Base-by-base conservation (phyloP, 2,113 vertebrate genomes). In the Apaloderma vittatum region DNA sequence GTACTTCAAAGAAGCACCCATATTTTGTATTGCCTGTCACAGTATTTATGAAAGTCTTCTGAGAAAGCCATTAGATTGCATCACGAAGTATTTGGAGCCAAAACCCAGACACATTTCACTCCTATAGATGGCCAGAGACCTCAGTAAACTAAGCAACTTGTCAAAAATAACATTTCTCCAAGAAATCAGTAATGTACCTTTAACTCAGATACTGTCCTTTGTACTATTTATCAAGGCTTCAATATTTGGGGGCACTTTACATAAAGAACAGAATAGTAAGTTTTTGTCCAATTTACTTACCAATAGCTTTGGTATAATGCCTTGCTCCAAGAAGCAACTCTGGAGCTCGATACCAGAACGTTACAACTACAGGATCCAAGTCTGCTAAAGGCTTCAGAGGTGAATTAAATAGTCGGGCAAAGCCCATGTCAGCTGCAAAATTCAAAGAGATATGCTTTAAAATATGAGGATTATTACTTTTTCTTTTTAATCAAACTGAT, bases 221-320 rank as follows among this genome's bases (percentile, higher is more conserved):
- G 79, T 36, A 21, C 27, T 71, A 17, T 24, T 73, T 65, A 72
- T 52, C 51, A 62, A 14, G 24, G 43, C 30, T 68, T 86, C 29
- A 51, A 3, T 30, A 88, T 32, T 70, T 40, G 57, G 12, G 26
- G 51, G 40, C 6, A 8, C 23, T 70, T 43, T 21, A 43, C 20
- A 57, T 7, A n/a, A 63, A 77, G 11, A 65, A 78, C 13, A 81
- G 63, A 61, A 34, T 0, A 54, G 15, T 4, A 43, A 11, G 11
- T 54, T 80, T 77, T 88, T 52, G n/a, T 68, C 18, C 87, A 57
- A n/a, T 85, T 65, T 96, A 98, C 99, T 99, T 94, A 99, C 99
- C 99, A 97, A 99, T 99, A 98, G 99, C 99, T 99, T 99, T 99
- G 99, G 99, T 99, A 99, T 99, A 99, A 98, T 99, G 99, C 95